phyloP scores from a whole-genome alignment of 2,113 vertebrate genomes.

The Sturnus vulgaris region DNA sequence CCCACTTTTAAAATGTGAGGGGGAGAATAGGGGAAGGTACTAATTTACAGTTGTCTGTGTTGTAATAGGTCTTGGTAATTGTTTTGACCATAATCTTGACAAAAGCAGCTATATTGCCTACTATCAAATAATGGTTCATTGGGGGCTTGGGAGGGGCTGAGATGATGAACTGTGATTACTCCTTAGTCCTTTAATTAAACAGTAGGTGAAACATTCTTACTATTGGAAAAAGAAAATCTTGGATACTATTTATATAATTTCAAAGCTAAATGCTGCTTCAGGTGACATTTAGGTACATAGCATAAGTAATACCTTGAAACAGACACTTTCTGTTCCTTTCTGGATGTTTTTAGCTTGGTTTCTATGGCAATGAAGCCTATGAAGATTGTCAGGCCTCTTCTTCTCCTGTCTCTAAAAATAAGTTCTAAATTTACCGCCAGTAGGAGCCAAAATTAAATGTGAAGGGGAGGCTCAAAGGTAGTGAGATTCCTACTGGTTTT shows the following conservation, averaged over 20 bases:
- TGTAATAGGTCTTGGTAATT: neutral
- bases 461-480: neutral
- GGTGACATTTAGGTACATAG: neutral
- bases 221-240: neutral
- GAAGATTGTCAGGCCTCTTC: neutral
- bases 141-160: neutral
- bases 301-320: neutral
- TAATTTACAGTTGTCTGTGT: neutral
- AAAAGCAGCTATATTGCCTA: neutral
- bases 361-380: constrained; percentile 46
- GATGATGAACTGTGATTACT: neutral
- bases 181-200: neutral
- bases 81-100: neutral
- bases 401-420: constrained; percentile 40
- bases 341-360: constrained; percentile 41
- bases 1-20: neutral
- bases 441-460: neutral
- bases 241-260: neutral
- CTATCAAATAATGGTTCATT: neutral
- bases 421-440: constrained; percentile 14
- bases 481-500: neutral
- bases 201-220: neutral
- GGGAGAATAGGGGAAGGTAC: neutral
- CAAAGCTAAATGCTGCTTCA: neutral
- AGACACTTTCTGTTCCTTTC: constrained; percentile 25